Base-by-base conservation (phyloP, 2,797 vertebrate species). In the Podargus strigoides region DNA sequence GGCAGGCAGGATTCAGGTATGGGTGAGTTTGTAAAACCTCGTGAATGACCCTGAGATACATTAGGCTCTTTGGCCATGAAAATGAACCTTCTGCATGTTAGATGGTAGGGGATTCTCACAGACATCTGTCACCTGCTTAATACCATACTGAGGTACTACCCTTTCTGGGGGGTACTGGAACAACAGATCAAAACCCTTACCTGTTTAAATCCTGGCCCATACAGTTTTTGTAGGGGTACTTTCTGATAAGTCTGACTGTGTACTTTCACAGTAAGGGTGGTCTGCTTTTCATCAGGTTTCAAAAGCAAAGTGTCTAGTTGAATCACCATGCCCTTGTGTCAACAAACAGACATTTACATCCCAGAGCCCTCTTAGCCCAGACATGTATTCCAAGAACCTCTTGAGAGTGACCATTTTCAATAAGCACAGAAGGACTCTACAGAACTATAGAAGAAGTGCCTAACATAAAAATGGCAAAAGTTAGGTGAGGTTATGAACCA, bases 311-410 rank as follows among this genome's bases (percentile, higher is more conserved):
- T 73, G 41, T 14, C 18, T 60, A 37, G 21, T 12, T 10, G 4
- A 67, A 92, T 32, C 47, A 36, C 8, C 6, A 39, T 22, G 20
- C 17, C 32, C 42, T 50, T 44, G 36, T 78, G 62, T 68, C 56
- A 78, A 14, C 0, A 1, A 41, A 62, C 10, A 30, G 24, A 50
- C 5, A 16, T 0, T 1, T 30, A 27, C 10, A 39, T 52, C 12
- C 39, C n/a, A 72, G n/a, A 72, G 14, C 3, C 24, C 30, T 55
- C 52, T 68, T 42, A 78, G 22, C 7, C 17, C 58, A 44, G 34
- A 58, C 0, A 0, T 26, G 3, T 36, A 28, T 66, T 81, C 28
- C 52, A 82, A 78, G 50, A 13, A 78, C 22, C 4, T 62, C 34
- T 37, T 27, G 6, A 46, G 14, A 66, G 23, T 17, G 10, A 67